Evolutionary conservation across 2,888 invertebrate species (phyloP), one percentile per base, ranked within the genome.

Genomic region (Atethmia centrago): DNA sequence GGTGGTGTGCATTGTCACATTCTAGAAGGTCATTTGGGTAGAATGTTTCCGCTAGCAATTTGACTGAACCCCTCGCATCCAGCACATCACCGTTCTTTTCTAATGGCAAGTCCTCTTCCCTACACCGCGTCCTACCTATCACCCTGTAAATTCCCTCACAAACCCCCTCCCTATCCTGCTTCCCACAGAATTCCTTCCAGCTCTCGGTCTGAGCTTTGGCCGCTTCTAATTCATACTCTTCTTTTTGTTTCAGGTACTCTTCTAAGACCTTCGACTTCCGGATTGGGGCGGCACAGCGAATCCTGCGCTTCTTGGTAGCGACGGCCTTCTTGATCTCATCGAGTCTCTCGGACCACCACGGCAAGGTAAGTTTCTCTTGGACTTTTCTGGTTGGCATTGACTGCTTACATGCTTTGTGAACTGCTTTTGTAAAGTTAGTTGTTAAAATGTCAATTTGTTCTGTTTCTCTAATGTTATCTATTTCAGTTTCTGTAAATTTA

Each of bases 131-230:
- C 36, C 67, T 77, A 1, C 69, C 31, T 10, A 78, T 72, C 71
- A 7, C 83, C 79, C n/a, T n/a, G n/a, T n/a, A n/a, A n/a, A n/a
- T n/a, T n/a, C n/a, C n/a, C n/a, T n/a, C n/a, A n/a, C n/a, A n/a
- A n/a, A n/a, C n/a, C n/a, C n/a, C n/a, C n/a, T n/a, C n/a, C n/a
- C n/a, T n/a, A n/a, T n/a, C n/a, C 66, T 87, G 82, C 2, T 36
- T 85, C 3, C 64, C 10, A 28, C 86, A 85, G 61, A 49, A 49
- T 3, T 21, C 21, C 21, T 49, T 49, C 49, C 49, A 49, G 21
- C 49, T 49, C 21, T 49, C 49, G 21, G 21, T 49, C 21, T 49
- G 21, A 49, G 21, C 49, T 21, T 49, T 21, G 21, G 49, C 49
- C 49, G 21, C 49, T 49, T 49, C 47, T 47, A 47, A 45, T 16